Evolutionary conservation across 2,888 invertebrate species (phyloP).

Genomic region (Ephialtes manifestator): DNA sequence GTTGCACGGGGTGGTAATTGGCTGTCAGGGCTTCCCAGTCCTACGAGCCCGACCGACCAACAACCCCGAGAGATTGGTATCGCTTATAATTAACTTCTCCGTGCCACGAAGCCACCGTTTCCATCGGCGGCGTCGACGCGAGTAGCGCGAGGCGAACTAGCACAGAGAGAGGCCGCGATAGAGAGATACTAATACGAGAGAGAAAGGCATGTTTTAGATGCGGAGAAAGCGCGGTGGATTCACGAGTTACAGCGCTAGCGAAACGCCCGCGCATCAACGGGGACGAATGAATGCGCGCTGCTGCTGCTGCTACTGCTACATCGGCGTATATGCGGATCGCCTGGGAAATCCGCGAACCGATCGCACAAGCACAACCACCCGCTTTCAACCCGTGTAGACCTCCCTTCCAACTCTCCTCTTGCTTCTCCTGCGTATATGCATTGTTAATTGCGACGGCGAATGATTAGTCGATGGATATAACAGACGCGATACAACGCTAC

Average conservation of each 20-base stretch:
- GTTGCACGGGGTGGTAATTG: slow-evolving; percentile 86
- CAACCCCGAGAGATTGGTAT: slow-evolving; percentile 86
- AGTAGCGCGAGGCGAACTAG: slow-evolving; percentile 55
- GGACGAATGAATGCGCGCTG: slow-evolving; percentile 60
- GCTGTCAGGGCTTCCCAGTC: slow-evolving; percentile 86
- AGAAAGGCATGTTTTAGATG: slow-evolving; percentile 38
- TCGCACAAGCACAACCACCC: slow-evolving; percentile 26
- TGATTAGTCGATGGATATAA: slow-evolving; percentile 50
- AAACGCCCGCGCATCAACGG: slow-evolving; percentile 49
- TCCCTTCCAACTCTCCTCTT: not conserved
- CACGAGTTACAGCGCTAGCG: not conserved
- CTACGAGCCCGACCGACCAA: slow-evolving; percentile 82
- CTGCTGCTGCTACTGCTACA: slow-evolving; percentile 9
- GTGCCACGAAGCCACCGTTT: slow-evolving; percentile 85
- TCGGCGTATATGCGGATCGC: slow-evolving; percentile 50
- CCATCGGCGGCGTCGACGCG: slow-evolving; percentile 80
- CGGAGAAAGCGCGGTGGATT: slow-evolving; percentile 40
- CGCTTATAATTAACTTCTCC: slow-evolving; percentile 86
- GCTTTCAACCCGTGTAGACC: slow-evolving; percentile 30
- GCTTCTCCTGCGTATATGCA: slow-evolving; percentile 40
- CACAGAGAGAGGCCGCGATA: slow-evolving; percentile 30
- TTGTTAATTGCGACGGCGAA: slow-evolving; percentile 61
- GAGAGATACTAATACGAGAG: slow-evolving; percentile 60
- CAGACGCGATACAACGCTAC: not conserved
- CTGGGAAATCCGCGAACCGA: slow-evolving; percentile 73